These are phyloP conservation scores for Bufotes viridis DNA, from an alignment of 2,797 vertebrate genomes.

Conservation along the genomic window DNA sequence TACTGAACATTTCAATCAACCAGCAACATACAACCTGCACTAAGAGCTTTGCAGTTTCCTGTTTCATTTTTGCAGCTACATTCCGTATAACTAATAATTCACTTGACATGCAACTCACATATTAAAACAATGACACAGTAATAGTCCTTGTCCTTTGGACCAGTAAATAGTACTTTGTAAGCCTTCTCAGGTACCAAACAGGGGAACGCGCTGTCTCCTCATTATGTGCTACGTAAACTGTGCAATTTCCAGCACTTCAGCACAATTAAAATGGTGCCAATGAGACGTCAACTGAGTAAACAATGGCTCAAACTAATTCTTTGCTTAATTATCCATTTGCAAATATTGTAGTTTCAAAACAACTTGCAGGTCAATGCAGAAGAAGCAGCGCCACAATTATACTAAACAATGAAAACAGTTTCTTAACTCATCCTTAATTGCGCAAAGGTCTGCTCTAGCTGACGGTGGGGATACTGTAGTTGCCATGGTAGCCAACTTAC, in stretches of 20 bases:
- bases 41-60: no score
- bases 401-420: constrained; percentile 60
- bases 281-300: constrained; percentile 30
- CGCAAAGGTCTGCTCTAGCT: constrained; percentile 43
- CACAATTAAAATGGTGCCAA: constrained; percentile 47
- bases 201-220: constrained; percentile 19
- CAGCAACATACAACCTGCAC: no score
- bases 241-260: constrained; percentile 45
- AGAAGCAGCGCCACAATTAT: constrained; percentile 55
- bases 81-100: neutral
- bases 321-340: constrained; percentile 58
- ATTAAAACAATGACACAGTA: neutral
- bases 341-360: constrained; percentile 55
- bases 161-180: constrained; percentile 5
- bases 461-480: constrained; percentile 37
- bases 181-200: neutral
- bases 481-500: constrained; percentile 54
- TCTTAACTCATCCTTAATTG: constrained; percentile 59
- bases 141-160: neutral
- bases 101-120: neutral
- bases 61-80: neutral
- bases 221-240: constrained; percentile 36
- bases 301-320: constrained; percentile 44
- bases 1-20: no score
- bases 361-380: constrained; percentile 53